phyloP scores from a whole-genome alignment of 2,113 vertebrate genomes.

The Callopanchax toddi region DNA sequence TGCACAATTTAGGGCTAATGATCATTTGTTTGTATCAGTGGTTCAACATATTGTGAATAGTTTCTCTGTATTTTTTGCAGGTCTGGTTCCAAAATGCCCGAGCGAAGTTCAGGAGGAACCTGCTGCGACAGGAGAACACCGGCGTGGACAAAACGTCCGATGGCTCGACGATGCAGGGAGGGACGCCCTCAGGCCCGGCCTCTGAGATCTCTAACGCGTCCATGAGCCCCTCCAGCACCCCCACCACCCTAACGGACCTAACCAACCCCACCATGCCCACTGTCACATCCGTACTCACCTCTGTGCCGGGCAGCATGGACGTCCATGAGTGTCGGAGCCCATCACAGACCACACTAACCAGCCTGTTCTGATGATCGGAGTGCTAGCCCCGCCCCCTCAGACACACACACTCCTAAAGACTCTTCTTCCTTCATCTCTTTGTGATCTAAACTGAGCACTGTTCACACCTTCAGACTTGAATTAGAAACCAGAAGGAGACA shows the following conservation, averaged over 20 bases:
- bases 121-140: slow-evolving; percentile 95
- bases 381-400: background rate
- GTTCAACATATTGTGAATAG: too few relatives aligned
- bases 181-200: slow-evolving; percentile 93
- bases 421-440: too few relatives aligned
- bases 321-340: slow-evolving; percentile 95
- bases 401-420: background rate
- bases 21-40: too few relatives aligned
- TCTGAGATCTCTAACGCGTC: slow-evolving; percentile 98
- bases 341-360: slow-evolving; percentile 96
- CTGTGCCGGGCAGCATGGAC: slow-evolving; percentile 89
- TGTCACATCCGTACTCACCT: slow-evolving; percentile 94
- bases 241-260: slow-evolving; percentile 98
- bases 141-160: slow-evolving; percentile 95
- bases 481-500: slow-evolving; percentile 70
- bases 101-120: slow-evolving; percentile 98
- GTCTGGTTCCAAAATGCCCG: slow-evolving; percentile 99
- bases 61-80: slow-evolving; percentile 36
- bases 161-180: slow-evolving; percentile 88
- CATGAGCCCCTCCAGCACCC: slow-evolving; percentile 96
- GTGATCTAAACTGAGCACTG: slow-evolving; percentile 58
- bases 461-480: slow-evolving; percentile 50
- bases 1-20: too few relatives aligned
- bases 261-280: slow-evolving; percentile 98
- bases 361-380: slow-evolving; percentile 93